Percentiles rank a stretch among this genome's conserved stretches.
phyloP scores from a whole-genome alignment of 2,888 invertebrate species.

The Lasioglossum vierecki region DNA sequence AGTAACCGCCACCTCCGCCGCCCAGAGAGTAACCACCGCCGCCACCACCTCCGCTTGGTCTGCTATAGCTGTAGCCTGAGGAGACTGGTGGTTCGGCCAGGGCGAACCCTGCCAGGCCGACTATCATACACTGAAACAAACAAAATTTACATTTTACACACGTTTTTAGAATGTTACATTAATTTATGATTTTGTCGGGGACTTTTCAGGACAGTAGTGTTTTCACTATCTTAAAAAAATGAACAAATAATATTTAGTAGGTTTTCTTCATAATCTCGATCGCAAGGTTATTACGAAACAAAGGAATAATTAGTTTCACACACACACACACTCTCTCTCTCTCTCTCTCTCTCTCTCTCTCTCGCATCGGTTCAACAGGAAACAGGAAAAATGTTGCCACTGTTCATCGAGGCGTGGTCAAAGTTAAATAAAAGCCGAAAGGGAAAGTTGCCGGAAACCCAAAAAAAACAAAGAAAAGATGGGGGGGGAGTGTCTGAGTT shows the following conservation, averaged over 20 bases:
- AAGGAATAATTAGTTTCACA: not conserved
- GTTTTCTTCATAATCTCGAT: not conserved
- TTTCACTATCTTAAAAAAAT: not conserved
- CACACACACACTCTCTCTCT: too few relatives aligned
- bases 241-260: not conserved
- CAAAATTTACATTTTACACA: not conserved
- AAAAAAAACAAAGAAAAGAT: not conserved
- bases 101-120: slow-evolving; percentile 91
- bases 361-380: not conserved
- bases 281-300: not conserved
- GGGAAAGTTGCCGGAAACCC: slow-evolving; percentile 28
- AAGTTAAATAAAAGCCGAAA: slow-evolving; percentile 40
- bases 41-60: slow-evolving; percentile 84
- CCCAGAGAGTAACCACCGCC: slow-evolving; percentile 81
- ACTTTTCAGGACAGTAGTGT: not conserved
- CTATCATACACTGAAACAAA: slow-evolving; percentile 91
- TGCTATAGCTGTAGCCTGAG: slow-evolving; percentile 83
- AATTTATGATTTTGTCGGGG: not conserved
- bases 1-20: slow-evolving; percentile 82
- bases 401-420: slow-evolving; percentile 34
- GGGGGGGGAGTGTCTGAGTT: not conserved
- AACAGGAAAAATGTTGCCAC: not conserved
- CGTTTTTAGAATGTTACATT: too few relatives aligned
- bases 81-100: slow-evolving; percentile 89
- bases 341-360: not conserved